Percentiles rank a stretch among this genome's conserved stretches.
Conservation (phyloP, 2,888 invertebrate species). For the Papilio protenor region DNA sequence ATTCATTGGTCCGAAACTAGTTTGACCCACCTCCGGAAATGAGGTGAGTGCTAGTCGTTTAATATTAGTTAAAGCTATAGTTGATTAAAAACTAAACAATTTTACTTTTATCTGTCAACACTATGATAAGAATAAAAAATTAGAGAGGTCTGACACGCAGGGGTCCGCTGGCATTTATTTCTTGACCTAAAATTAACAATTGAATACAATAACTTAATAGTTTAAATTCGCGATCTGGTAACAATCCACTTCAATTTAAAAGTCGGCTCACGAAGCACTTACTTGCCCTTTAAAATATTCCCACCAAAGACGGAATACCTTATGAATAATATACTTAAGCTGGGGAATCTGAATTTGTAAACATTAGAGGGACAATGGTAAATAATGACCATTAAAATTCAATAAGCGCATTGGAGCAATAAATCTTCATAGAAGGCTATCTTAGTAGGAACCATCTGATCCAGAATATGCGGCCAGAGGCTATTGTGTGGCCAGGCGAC, state of each 20-base stretch:
- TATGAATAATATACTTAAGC: constrained; percentile 51
- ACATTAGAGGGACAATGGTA: constrained; percentile 65
- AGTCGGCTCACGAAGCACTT: constrained; percentile 57
- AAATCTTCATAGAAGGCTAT: constrained; percentile 83
- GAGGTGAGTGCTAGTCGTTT: no score
- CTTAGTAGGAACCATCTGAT: constrained; percentile 77
- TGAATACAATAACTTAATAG: constrained; percentile 53
- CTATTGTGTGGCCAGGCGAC: constrained; percentile 62
- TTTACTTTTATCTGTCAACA: background rate
- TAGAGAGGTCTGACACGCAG: background rate
- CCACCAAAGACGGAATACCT: constrained; percentile 51
- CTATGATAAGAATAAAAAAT: background rate
- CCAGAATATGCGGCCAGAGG: constrained; percentile 63
- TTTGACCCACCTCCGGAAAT: no score
- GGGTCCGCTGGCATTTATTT: constrained; percentile 55
- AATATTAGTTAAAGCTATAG: background rate
- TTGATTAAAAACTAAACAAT: background rate
- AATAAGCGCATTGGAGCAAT: constrained; percentile 74
- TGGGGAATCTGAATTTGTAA: constrained; percentile 50
- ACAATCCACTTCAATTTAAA: constrained; percentile 59
- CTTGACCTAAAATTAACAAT: constrained; percentile 53
- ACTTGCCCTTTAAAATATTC: constrained; percentile 51
- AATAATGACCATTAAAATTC: constrained; percentile 78
- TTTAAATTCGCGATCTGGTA: constrained; percentile 58
- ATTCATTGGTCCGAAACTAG: no score